These are phyloP conservation scores for Platycheirus albimanus DNA, from an alignment of 2,888 invertebrate species.

Conservation along the genomic window DNA sequence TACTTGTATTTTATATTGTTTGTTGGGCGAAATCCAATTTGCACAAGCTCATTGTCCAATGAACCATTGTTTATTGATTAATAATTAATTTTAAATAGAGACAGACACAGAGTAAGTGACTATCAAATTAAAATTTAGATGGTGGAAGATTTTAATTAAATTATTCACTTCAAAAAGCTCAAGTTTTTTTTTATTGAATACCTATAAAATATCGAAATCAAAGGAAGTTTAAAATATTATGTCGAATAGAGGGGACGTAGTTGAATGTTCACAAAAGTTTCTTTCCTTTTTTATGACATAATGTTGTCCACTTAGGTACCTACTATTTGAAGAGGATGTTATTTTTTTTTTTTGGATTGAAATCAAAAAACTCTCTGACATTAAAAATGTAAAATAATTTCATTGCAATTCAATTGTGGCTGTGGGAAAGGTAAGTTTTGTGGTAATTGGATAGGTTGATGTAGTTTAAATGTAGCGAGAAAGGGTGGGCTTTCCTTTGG, in stretches of 20 bases:
- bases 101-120: conserved; percentile 2
- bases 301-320: too few species aligned
- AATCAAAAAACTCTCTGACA: too few species aligned
- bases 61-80: conserved; percentile 40
- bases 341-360: too few species aligned
- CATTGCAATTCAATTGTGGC: too few species aligned
- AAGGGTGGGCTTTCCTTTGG: too few species aligned
- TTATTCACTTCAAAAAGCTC: conserved; percentile 23
- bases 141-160: conserved; percentile 42
- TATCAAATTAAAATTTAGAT: conserved; percentile 28
- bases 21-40: conserved; percentile 29
- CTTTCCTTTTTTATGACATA: too few species aligned
- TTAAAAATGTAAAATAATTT: too few species aligned
- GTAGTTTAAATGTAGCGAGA: too few species aligned
- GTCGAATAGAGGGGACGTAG: not conserved
- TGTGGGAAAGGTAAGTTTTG: too few species aligned
- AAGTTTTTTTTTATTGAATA: not conserved
- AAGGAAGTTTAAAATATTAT: not conserved
- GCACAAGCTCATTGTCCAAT: conserved; percentile 36
- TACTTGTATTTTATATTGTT: conserved; percentile 18
- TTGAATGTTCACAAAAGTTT: too few species aligned
- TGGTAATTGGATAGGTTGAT: too few species aligned
- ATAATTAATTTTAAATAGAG: conserved; percentile 37
- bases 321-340: too few species aligned
- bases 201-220: conserved; percentile 23